These are phyloP conservation scores for Dryas iulia DNA, from an alignment of 1,140 invertebrate species.

Conservation along the genomic window DNA sequence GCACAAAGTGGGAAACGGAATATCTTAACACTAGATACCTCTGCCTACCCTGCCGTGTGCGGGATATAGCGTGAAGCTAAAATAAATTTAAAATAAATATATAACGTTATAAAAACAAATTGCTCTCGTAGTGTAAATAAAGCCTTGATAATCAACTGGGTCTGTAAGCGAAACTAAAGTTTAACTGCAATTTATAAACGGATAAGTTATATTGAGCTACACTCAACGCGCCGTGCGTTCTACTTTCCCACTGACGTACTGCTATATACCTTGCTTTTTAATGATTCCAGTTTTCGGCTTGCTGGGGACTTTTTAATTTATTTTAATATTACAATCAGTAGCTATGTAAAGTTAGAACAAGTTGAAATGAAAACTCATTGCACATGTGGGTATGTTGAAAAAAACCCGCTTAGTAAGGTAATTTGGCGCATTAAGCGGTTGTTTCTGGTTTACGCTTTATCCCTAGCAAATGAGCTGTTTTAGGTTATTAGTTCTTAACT, in stretches of 20 bases:
- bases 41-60: no score
- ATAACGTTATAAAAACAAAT: background rate
- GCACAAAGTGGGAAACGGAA: no score
- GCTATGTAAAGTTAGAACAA: background rate
- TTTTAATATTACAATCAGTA: slow-evolving; percentile 1
- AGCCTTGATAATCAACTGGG: background rate
- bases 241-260: background rate
- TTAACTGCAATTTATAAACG: background rate
- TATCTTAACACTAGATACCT: no score
- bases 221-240: background rate
- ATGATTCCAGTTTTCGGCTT: background rate
- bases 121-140: background rate
- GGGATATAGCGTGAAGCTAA: no score
- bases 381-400: no score
- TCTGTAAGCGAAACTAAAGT: background rate
- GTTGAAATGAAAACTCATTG: background rate
- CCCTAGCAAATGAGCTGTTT: no score
- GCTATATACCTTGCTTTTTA: background rate
- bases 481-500: no score
- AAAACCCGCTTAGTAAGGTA: no score
- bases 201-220: background rate
- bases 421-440: background rate
- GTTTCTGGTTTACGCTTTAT: no score
- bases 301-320: background rate
- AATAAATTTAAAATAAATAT: no score